Evolutionary conservation across 2,888 invertebrate species (phyloP).

Genomic region (Lochmaea crataegi): DNA sequence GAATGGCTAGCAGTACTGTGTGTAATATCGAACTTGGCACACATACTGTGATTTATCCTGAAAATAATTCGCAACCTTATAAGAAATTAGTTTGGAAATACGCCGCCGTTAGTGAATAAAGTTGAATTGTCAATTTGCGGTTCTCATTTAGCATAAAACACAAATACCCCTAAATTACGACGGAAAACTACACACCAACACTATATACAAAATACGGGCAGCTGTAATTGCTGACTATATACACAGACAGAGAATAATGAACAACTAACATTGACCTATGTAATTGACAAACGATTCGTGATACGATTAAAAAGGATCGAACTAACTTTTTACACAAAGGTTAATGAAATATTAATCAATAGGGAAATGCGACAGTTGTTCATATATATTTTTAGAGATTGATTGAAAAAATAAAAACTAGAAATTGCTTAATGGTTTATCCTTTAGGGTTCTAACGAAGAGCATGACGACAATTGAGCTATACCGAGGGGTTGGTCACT

Average conservation of each 20-base stretch:
- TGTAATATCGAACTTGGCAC: no score
- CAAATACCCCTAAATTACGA: not conserved
- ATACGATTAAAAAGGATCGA: not conserved
- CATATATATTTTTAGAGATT: no score
- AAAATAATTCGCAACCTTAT: not conserved
- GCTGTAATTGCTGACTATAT: constrained; percentile 4
- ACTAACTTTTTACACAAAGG: not conserved
- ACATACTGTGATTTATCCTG: no score
- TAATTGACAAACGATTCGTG: not conserved
- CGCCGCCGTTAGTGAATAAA: not conserved
- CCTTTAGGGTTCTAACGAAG: no score
- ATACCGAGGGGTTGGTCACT: no score
- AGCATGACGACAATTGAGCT: no score
- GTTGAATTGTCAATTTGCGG: not conserved
- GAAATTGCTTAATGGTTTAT: no score
- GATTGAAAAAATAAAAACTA: no score
- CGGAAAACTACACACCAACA: not conserved
- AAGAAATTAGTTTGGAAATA: not conserved
- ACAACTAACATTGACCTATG: constrained; percentile 4
- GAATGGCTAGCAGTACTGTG: no score
- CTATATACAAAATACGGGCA: constrained; percentile 2
- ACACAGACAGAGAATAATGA: not conserved
- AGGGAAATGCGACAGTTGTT: not conserved
- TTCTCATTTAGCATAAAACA: not conserved
- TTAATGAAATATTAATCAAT: not conserved